A percentile compares a stretch with the other conserved stretches of the same genome.
Evolutionary conservation across 2,113 vertebrate species (phyloP).

Genomic region (Boleophthalmus pectinirostris): DNA sequence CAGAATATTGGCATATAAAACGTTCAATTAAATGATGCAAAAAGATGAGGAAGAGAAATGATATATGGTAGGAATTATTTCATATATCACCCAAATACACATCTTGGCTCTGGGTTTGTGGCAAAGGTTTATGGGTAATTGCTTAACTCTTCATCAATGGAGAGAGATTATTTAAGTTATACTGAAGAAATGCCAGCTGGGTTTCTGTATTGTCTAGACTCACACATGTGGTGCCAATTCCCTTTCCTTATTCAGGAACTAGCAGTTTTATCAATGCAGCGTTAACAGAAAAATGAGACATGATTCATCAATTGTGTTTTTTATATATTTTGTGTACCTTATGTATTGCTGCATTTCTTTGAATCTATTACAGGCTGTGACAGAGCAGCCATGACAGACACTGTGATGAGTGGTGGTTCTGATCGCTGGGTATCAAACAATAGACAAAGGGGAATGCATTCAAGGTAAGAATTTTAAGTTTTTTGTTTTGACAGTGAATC

Average conservation of each 20-base stretch:
- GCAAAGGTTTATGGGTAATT: constrained; percentile 11
- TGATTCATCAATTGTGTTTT: neutral
- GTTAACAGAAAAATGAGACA: constrained; percentile 7
- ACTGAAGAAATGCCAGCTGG: constrained; percentile 30
- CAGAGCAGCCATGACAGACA: constrained; percentile 83
- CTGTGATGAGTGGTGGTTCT: constrained; percentile 83
- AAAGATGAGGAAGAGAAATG: neutral
- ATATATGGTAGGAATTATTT: constrained; percentile 9
- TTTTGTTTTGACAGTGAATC: neutral
- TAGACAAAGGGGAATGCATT: constrained; percentile 80
- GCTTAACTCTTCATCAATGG: constrained; percentile 11
- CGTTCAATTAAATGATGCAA: constrained; percentile 23
- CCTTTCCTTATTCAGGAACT: constrained; percentile 26
- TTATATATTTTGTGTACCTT: neutral
- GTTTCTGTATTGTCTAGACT: constrained; percentile 18
- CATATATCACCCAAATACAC: neutral
- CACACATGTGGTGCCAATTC: constrained; percentile 22
- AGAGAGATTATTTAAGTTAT: constrained; percentile 28
- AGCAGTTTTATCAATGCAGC: constrained; percentile 26
- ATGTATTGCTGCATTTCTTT: neutral
- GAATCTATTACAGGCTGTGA: constrained; percentile 37
- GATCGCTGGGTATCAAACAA: constrained; percentile 86
- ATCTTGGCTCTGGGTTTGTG: constrained; percentile 8
- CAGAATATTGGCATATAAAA: constrained; percentile 23
- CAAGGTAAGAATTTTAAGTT: constrained; percentile 74